Conservation (phyloP, 2,797 vertebrate genomes). For the Falco novaeseelandiae region DNA sequence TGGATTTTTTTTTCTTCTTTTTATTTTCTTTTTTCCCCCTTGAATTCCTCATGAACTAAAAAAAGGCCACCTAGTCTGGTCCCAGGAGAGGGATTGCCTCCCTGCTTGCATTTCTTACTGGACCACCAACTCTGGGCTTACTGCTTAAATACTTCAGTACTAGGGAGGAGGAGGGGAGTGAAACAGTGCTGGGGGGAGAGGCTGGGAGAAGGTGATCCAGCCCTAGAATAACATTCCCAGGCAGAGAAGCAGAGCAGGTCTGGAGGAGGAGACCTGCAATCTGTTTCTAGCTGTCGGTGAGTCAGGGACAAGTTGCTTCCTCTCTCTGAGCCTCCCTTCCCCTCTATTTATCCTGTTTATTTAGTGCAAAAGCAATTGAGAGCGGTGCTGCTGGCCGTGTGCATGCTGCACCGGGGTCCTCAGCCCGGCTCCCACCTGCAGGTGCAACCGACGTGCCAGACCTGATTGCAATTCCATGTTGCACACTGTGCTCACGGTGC, state of each 20-base stretch:
- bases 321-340: background rate
- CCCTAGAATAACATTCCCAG: background rate
- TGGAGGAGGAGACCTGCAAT: constrained; percentile 14
- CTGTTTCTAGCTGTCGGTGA: background rate
- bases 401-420: rapidly evolving
- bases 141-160: background rate
- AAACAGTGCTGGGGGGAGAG: background rate
- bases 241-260: background rate
- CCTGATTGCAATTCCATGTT: rapidly evolving
- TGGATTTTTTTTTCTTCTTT: background rate
- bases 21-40: background rate
- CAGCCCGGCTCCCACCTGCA: background rate
- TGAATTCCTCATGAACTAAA: constrained; percentile 22
- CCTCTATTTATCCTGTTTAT: background rate
- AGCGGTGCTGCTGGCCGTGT: background rate
- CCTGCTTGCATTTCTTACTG: background rate
- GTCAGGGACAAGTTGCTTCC: background rate
- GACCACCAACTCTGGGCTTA: constrained; percentile 51
- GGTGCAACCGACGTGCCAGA: rapidly evolving
- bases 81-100: constrained; percentile 39
- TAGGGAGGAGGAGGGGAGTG: background rate
- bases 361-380: background rate
- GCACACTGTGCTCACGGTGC: rapidly evolving
- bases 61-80: constrained; percentile 54
- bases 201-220: background rate